Evolutionary conservation across 2,113 vertebrate genomes (phyloP), one percentile per base, ranked within the genome.

Genomic region (Epinephelus cyanopodus): DNA sequence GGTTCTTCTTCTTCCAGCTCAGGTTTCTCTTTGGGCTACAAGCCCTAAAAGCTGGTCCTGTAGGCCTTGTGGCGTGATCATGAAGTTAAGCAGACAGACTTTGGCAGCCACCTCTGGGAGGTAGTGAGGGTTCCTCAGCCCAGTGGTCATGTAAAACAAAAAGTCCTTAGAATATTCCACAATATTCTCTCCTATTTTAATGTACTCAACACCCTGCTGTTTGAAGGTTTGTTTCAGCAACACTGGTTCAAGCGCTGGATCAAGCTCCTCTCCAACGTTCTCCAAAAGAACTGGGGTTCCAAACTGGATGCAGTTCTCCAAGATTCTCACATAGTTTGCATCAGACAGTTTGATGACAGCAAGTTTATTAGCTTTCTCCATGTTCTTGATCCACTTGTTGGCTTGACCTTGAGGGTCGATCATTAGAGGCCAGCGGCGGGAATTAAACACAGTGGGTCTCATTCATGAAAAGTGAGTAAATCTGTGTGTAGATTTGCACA

Each of bases 401-500:
- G 98, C 97, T 90, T 99, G 98, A 29, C 97, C 96, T 89, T 99
- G 98, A 71, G 98, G 97, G 85, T 99, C 98, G 62, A 99, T 98
- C 96, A 99, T 99, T 53, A 99, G 92, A 53, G 98, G 91, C 97
- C 97, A 99, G 3, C 96, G 95, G 27, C 96, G 96, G 6, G 97
- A 99, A 88, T 97, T 97, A 64, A 96, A 97, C 70, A 97, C 96
- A n/a, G n/a, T n/a, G n/a, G n/a, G n/a, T n/a, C n/a, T n/a, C n/a
- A n/a, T n/a, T n/a, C n/a, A n/a, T n/a, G n/a, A n/a, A n/a, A n/a
- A n/a, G n/a, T n/a, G n/a, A n/a, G n/a, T n/a, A n/a, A n/a, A n/a
- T n/a, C n/a, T n/a, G n/a, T n/a, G n/a, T n/a, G n/a, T n/a, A n/a
- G n/a, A n/a, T n/a, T n/a, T n/a, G n/a, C n/a, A n/a, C n/a, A n/a